Conservation (phyloP, 2,113 vertebrate species). For the Anguilla rostrata region DNA sequence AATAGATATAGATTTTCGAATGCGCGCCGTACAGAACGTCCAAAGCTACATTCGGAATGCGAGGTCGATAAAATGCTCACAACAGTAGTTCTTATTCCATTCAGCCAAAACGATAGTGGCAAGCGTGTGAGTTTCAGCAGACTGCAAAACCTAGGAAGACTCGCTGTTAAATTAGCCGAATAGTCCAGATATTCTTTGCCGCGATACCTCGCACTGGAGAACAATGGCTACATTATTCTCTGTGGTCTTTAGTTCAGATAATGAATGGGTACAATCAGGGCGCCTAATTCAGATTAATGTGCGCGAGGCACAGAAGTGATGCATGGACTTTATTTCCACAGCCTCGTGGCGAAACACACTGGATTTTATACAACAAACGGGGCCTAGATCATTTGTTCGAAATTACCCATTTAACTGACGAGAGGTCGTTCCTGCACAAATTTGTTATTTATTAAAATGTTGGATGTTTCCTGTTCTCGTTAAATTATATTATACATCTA, state of each 20-base stretch:
- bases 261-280: background rate
- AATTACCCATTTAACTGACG: background rate
- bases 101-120: background rate
- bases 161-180: background rate
- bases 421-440: background rate
- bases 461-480: background rate
- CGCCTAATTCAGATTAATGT: background rate
- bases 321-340: constrained; percentile 3
- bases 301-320: background rate
- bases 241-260: background rate
- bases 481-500: too few species aligned
- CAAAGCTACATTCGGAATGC: background rate
- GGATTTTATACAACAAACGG: background rate
- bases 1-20: background rate
- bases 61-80: background rate
- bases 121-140: background rate
- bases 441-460: background rate
- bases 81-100: background rate
- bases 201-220: background rate
- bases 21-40: background rate
- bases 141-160: background rate
- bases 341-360: background rate
- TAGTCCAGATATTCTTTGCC: constrained; percentile 3
- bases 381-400: background rate
- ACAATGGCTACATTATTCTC: constrained; percentile 6